phyloP scores from a whole-genome alignment of 2,797 vertebrate genomes.

The Acipenser ruthenus region DNA sequence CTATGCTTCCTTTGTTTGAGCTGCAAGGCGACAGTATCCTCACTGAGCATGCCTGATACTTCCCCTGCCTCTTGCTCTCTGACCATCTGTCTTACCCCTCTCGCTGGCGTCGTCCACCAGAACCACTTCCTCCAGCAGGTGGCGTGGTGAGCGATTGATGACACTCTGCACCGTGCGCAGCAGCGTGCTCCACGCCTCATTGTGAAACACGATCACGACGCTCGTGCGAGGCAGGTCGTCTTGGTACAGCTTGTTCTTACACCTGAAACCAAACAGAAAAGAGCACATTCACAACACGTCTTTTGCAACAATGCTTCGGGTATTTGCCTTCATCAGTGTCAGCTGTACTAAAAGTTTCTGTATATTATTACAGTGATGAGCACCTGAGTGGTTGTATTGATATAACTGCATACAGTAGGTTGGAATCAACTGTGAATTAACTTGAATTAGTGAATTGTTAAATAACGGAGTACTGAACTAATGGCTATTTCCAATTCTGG shows the following conservation, averaged over 20 bases:
- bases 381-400: no score
- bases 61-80: background rate
- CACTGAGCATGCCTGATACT: no score
- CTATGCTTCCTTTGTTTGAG: background rate
- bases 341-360: no score
- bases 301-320: no score
- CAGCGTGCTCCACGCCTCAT: conserved; percentile 94
- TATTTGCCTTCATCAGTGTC: no score
- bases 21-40: background rate
- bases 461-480: no score
- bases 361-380: no score
- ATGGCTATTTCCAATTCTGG: no score
- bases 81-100: conserved; percentile 64
- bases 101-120: conserved; percentile 96
- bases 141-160: conserved; percentile 85
- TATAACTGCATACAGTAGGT: no score
- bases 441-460: no score
- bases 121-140: conserved; percentile 88
- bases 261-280: conserved; percentile 53
- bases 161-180: conserved; percentile 92
- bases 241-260: conserved; percentile 92
- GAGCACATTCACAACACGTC: no score
- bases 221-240: conserved; percentile 92
- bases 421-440: no score
- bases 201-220: conserved; percentile 96